Evolutionary conservation across 2,888 invertebrate species (phyloP).

Genomic region (Ophion ellenae): DNA sequence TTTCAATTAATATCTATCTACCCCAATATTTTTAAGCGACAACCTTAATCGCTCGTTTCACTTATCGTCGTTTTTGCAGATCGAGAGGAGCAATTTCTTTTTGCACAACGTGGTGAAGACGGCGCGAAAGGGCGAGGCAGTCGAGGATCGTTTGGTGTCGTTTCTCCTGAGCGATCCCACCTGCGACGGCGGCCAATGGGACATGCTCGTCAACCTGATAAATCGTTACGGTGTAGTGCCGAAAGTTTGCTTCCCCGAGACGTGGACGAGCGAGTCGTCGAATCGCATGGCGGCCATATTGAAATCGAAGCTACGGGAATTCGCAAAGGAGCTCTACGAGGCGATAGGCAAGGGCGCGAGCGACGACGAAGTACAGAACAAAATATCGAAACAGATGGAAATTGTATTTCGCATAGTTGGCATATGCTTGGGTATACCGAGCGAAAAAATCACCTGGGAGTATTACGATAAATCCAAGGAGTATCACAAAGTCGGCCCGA

Average conservation of each 20-base stretch:
- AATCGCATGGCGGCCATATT: conserved; percentile 91
- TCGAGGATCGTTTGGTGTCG: conserved; percentile 92
- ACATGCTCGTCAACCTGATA: conserved; percentile 94
- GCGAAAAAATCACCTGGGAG: conserved; percentile 91
- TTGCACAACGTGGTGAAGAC: conserved; percentile 92
- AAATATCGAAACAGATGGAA: conserved; percentile 89
- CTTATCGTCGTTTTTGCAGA: conserved; percentile 80
- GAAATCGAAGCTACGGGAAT: conserved; percentile 94
- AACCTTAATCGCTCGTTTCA: neutral
- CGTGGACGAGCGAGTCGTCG: conserved; percentile 91
- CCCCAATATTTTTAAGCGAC: no score
- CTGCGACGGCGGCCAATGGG: conserved; percentile 96
- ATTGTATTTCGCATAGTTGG: conserved; percentile 92
- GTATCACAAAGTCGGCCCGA: conserved; percentile 90
- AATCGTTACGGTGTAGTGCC: conserved; percentile 95
- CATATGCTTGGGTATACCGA: conserved; percentile 93
- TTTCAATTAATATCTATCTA: no score
- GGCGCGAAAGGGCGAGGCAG: conserved; percentile 89
- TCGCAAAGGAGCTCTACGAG: conserved; percentile 89
- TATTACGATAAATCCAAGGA: conserved; percentile 93
- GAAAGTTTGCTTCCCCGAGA: conserved; percentile 94
- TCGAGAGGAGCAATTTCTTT: conserved; percentile 94
- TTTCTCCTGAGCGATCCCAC: conserved; percentile 92
- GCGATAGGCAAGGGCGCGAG: conserved; percentile 86
- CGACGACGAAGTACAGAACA: conserved; percentile 85